Conservation (phyloP, 2,113 vertebrate genomes). For the Herpetotheres cachinnans region DNA sequence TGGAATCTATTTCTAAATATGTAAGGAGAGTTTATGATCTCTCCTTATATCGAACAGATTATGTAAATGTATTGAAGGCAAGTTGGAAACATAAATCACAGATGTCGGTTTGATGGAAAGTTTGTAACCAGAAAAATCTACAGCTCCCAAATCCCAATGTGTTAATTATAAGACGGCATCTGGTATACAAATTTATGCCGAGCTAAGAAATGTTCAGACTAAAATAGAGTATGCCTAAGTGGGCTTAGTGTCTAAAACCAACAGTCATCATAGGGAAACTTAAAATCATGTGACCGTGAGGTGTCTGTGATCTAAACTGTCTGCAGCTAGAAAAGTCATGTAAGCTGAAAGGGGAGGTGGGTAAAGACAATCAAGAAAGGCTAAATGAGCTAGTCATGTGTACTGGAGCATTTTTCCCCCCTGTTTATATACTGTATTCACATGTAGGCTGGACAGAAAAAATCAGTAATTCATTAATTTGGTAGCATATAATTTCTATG, state of each 20-base stretch:
- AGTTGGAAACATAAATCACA: constrained; percentile 80
- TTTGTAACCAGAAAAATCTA: constrained; percentile 77
- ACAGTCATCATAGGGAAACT: constrained; percentile 38
- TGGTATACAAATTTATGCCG: constrained; percentile 81
- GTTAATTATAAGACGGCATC: constrained; percentile 80
- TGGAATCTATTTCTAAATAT: constrained; percentile 61
- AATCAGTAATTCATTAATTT: neutral
- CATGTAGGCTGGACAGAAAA: neutral
- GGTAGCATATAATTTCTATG: neutral
- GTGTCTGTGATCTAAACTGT: constrained; percentile 38
- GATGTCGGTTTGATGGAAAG: constrained; percentile 79
- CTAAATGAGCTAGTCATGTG: neutral
- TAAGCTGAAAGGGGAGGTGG: neutral
- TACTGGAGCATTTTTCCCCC: neutral
- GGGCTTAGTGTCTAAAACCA: constrained; percentile 44
- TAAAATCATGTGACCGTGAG: constrained; percentile 41
- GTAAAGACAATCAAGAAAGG: neutral
- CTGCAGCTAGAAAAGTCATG: neutral
- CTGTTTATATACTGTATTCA: neutral
- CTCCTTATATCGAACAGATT: constrained; percentile 71
- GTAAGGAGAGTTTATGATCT: constrained; percentile 65
- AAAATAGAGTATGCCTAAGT: constrained; percentile 69
- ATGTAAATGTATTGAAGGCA: constrained; percentile 80
- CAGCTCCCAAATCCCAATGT: constrained; percentile 75
- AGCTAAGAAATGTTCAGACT: constrained; percentile 74